Percentiles rank a stretch among this genome's conserved stretches.
phyloP scores from a whole-genome alignment of 1,140 invertebrate species.

The Drosophila pachea region DNA sequence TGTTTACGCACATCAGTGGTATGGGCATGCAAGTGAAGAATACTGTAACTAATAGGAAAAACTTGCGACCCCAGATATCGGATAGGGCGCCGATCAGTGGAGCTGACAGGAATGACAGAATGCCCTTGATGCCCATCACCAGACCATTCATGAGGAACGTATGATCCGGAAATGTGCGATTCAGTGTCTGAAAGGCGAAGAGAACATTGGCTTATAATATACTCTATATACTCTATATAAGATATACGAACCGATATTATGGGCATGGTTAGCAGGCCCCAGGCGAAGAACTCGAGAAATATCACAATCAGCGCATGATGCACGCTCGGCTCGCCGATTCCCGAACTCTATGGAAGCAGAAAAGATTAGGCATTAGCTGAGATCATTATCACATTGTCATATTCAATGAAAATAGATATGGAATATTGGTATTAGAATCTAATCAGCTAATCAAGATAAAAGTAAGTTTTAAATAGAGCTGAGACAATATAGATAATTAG shows the following conservation, averaged over 20 bases:
- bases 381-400: not conserved
- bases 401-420: not conserved
- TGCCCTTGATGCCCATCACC: constrained; percentile 98
- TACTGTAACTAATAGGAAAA: constrained; percentile 98
- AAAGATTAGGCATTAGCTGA: not conserved
- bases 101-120: constrained; percentile 97
- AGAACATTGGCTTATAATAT: not conserved
- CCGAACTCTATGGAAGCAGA: constrained; percentile 81
- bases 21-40: constrained; percentile 99
- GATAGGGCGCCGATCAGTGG: constrained; percentile 97
- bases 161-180: constrained; percentile 98
- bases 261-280: constrained; percentile 98
- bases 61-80: constrained; percentile 98
- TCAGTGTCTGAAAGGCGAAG: constrained; percentile 85
- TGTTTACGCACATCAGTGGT: constrained; percentile 98
- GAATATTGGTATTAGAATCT: no score
- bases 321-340: constrained; percentile 95
- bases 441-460: no score
- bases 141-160: constrained; percentile 99
- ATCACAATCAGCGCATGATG: constrained; percentile 99
- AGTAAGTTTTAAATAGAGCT: no score
- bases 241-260: constrained; percentile 92
- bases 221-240: not conserved
- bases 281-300: constrained; percentile 99
- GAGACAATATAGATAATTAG: no score